Evolutionary conservation across 2,113 vertebrate species (phyloP).

Genomic region (Aleadryas rufinucha): DNA sequence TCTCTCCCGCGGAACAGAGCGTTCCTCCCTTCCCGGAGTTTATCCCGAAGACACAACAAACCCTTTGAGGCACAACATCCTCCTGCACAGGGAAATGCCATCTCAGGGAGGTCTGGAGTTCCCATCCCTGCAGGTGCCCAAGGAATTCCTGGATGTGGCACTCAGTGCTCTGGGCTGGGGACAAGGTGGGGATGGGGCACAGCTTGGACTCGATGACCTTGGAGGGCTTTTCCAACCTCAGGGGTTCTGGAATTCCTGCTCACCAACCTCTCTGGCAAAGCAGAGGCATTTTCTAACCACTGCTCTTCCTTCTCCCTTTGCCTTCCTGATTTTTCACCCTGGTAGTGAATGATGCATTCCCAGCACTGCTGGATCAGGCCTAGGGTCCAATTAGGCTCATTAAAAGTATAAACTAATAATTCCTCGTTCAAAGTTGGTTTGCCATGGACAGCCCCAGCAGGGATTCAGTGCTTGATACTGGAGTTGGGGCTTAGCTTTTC

Average conservation of each 20-base stretch:
- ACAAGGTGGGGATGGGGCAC: background rate
- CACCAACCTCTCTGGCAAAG: background rate
- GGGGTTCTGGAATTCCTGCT: background rate
- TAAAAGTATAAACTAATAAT: background rate
- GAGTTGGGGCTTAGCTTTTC: background rate
- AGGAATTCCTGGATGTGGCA: background rate
- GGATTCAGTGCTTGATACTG: background rate
- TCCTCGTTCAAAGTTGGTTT: background rate
- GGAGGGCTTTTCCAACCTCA: background rate
- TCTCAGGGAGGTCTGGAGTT: background rate
- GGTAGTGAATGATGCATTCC: background rate
- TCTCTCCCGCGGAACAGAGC: fast-evolving
- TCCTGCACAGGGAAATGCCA: background rate
- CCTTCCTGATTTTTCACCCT: background rate
- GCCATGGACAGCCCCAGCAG: background rate
- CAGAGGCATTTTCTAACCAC: background rate
- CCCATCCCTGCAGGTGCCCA: background rate
- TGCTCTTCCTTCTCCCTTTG: background rate
- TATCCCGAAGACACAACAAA: background rate
- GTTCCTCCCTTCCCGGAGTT: background rate
- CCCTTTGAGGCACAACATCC: background rate
- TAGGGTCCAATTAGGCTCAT: background rate
- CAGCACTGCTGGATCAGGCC: background rate
- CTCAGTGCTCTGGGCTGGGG: background rate
- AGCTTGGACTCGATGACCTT: background rate